Base-by-base conservation (phyloP, 2,888 invertebrate species). In the Drosophila quinaria region DNA sequence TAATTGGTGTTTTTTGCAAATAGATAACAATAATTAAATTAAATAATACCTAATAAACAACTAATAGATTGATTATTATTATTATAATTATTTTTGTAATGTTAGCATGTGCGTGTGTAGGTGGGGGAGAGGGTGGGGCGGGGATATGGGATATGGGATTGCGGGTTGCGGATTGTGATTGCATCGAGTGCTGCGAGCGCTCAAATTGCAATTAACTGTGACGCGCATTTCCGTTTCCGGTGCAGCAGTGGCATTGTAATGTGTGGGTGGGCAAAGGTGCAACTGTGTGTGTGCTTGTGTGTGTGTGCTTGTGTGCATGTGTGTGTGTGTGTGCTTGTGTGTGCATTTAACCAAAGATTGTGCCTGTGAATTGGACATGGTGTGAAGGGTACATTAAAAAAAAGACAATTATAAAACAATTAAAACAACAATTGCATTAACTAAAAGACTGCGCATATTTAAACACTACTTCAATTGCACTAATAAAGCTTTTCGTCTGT, bases 141-240 rank as follows among this genome's bases (percentile, higher is more conserved):
- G 47, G 31, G 8, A 33, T 44, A 25, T n/a, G n/a, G 66, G 63
- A 39, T 47, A 15, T 39, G 22, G 46, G 37, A 44, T 37, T 37
- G 17, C 41, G 25, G 41, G 35, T 49, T 8, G 44, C 19, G 50
- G 35, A n/a, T 64, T 56, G 65, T 51, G 55, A 47, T 74, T 60
- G 61, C 59, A 51, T 49, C 55, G 39, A 42, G 17, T 54, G 56
- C 49, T 63, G 61, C 44, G 31, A 59, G 39, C 69, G 52, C 35
- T 59, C 31, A 66, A 74, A 65, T 81, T 69, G 71, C 51, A 79
- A 72, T 78, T 80, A 77, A 67, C 62, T 71, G 67, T 79, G 79
- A 74, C 66, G 83, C 73, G 77, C 71, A 89, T 80, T 85, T 87
- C 87, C 89, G 87, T 87, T 87, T 87, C 87, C 86, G 88, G 80